These are phyloP conservation scores for Craterocephalus amniculus DNA, from an alignment of 2,797 vertebrate genomes.

Conservation along the genomic window DNA sequence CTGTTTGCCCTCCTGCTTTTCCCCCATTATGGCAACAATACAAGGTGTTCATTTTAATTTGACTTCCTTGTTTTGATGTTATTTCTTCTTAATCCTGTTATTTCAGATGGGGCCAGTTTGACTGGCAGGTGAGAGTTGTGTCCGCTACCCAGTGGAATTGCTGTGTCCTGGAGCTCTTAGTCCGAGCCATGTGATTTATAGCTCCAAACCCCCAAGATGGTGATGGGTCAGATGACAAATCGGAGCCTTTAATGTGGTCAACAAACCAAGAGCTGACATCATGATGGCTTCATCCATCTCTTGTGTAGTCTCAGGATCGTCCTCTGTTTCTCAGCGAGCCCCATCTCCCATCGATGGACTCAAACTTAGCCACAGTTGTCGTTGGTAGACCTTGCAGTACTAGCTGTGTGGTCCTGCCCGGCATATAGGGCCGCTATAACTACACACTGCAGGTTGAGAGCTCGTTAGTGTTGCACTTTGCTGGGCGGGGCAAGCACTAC, in stretches of 20 bases:
- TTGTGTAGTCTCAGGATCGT: neutral
- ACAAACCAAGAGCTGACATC: neutral
- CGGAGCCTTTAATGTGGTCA: neutral
- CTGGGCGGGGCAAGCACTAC: neutral
- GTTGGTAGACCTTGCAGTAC: neutral
- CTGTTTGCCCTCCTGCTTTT: too few relatives aligned
- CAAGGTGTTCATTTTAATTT: neutral
- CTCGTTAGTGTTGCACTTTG: neutral
- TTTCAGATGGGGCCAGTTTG: too few relatives aligned
- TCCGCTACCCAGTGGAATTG: neutral
- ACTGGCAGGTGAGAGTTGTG: neutral
- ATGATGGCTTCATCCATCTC: neutral
- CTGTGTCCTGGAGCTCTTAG: neutral
- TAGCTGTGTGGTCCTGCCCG: neutral
- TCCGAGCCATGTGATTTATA: neutral
- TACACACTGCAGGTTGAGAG: neutral
- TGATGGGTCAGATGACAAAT: slow-evolving; percentile 4
- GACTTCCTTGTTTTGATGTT: too few relatives aligned
- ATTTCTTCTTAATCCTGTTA: too few relatives aligned
- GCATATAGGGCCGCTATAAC: neutral
- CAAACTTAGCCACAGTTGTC: neutral
- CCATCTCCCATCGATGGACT: neutral
- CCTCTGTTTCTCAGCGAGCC: neutral
- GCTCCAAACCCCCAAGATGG: neutral
- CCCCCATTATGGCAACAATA: neutral